phyloP scores from a whole-genome alignment of 2,113 vertebrate genomes.

The human region GRCh38 chr12:43711501-43712000 shows the following conservation, averaged over 20 bases:
- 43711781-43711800: background rate
- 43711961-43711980: background rate
- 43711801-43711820: background rate
- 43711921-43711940: background rate
- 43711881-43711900: background rate
- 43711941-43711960: background rate
- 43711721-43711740: background rate
- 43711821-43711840: background rate
- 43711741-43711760: conserved; percentile 6
- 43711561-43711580: background rate
- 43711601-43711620: background rate
- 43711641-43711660: background rate
- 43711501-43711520: background rate
- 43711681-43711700: background rate
- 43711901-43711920: background rate
- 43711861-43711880: background rate
- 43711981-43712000: background rate
- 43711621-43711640: background rate
- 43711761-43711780: background rate
- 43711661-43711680: background rate
- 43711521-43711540: background rate
- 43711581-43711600: background rate
- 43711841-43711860: background rate
- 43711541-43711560: background rate
- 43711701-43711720: background rate